These are phyloP conservation scores for Anorthoa munda DNA, from an alignment of 2,888 invertebrate genomes.

Conservation along the genomic window DNA sequence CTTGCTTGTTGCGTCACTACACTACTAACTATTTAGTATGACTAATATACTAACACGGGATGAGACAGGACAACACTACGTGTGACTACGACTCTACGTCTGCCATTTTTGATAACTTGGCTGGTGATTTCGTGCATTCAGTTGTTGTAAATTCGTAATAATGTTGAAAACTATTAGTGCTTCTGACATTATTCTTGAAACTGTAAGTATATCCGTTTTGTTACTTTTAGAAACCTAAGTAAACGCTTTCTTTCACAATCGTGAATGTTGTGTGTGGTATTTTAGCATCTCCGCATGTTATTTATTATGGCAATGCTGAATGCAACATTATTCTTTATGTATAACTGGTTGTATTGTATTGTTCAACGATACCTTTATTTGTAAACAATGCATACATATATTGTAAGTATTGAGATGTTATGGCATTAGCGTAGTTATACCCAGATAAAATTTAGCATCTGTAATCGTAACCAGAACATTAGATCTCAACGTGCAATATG, in stretches of 20 bases:
- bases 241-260: neutral
- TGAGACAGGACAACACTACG: neutral
- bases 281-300: slow-evolving; percentile 4
- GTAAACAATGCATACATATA: slow-evolving; percentile 20
- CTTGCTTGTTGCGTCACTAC: neutral
- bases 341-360: slow-evolving; percentile 5
- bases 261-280: neutral
- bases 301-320: neutral
- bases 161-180: slow-evolving; percentile 61
- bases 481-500: neutral
- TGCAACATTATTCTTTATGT: neutral
- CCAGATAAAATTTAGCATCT: neutral
- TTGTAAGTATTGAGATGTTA: neutral
- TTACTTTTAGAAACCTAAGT: neutral
- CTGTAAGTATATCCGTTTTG: slow-evolving; percentile 62
- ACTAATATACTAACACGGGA: neutral
- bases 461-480: slow-evolving; percentile 1
- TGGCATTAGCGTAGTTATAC: neutral
- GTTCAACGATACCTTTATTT: slow-evolving; percentile 14
- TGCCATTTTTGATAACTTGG: slow-evolving; percentile 35
- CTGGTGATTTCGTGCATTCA: slow-evolving; percentile 13
- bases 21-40: neutral
- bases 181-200: slow-evolving; percentile 58
- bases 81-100: slow-evolving; percentile 6
- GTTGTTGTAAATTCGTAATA: slow-evolving; percentile 30